Evolutionary conservation across 2,888 invertebrate species (phyloP), one percentile per base, ranked within the genome.

Genomic region (Cheilosia pagana): DNA sequence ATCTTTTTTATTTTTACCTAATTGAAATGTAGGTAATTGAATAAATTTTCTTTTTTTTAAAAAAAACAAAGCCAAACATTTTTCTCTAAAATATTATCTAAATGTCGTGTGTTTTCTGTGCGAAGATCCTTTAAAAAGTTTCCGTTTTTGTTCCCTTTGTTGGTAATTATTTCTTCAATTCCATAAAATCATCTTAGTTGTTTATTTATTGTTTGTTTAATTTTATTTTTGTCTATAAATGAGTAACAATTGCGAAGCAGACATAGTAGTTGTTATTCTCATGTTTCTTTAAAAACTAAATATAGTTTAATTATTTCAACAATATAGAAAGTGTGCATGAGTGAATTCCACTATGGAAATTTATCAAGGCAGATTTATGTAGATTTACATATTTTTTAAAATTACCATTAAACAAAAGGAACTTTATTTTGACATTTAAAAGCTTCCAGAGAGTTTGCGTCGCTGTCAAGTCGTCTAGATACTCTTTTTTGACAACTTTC

Each of bases 71-170:
- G 6, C 43, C 14, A 43, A 45, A 45, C 19, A 45, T 63, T 71
- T 77, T 81, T 74, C 67, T 65, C 23, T 50, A 67, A 70, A 76
- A 52, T 72, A 50, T 41, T 76, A 85, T 87, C 87, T 87, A 86
- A 86, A 85, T 87, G 87, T 87, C 81, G 86, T 85, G 87, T 86
- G 86, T 82, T 85, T 81, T 75, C 81, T 87, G 85, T 78, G 87
- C 85, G 85, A 85, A 74, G 74, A 83, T 68, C 50, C 31, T 79
- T 55, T 65, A 67, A 75, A 55, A 21, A 79, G 6, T 75, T 79
- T 60, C n/a, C n/a, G 53, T 53, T 68, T 72, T 23, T 45, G 19
- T 53, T 75, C 25, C 52, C 43, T 35, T 21, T 65, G 65, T 65
- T 76, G 28, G 59, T 31, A 35, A 45, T 75, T 65, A 62, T 72